Evolutionary conservation across 1,140 invertebrate genomes (phyloP), one percentile per base, ranked within the genome.

Genomic region (Eumaeus atala): DNA sequence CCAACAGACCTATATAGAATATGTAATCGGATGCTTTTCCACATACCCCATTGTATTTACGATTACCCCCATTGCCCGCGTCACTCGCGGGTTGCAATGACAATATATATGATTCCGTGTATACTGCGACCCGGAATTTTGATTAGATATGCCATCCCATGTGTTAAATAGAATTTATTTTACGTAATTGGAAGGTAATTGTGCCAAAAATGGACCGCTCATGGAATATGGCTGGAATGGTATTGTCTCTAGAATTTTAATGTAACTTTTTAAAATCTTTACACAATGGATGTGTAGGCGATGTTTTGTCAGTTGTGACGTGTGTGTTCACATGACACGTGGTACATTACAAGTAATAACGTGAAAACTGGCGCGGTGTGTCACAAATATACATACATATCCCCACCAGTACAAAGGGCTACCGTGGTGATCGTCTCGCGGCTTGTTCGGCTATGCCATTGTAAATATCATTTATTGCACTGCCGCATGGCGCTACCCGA

Each of bases 171-270:
- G 75, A 77, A 80, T 84, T n/a, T 77, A 75, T 80, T 70, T 67
- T 69, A 68, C 58, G 59, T 70, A 66, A 67, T 76, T 68, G 52
- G 54, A 67, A 65, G 59, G 72, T 64, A 48, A 74, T 16, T 73
- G 82, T 85, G 82, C 82, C 82, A 85, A 85, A 85, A 80, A 71
- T 61, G 80, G 80, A 84, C 77, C 76, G 80, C 78, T 72, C 37
- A 61, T 50, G 52, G 59, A 57, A 60, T 36, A 21, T 53, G 58
- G 63, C 63, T 64, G 64, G 59, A 66, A 59, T 64, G 66, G 64
- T 66, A 66, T 61, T 63, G 62, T 70, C 59, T 62, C 66, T 62
- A 61, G 55, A 56, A 58, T 54, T 61, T 62, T 28, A 47, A 55
- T 61, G 28, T 40, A 59, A 44, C 21, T 50, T 48, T 3, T 28